Conservation (phyloP, 2,797 vertebrate species). For the Gobionotothen gibberifrons region DNA sequence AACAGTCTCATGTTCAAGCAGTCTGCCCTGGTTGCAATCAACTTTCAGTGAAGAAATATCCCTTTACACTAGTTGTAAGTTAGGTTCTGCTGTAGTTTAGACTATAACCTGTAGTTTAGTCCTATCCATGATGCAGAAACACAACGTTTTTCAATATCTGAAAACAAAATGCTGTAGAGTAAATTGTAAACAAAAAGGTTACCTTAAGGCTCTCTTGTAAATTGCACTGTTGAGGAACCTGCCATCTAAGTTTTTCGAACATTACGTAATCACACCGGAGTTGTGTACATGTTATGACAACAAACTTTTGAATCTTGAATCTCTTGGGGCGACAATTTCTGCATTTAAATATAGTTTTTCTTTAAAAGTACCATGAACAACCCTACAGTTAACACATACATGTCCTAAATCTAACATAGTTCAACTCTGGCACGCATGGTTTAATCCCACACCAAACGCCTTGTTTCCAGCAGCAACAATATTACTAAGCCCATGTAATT, state of each 20-base stretch:
- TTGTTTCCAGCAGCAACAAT: constrained; percentile 75
- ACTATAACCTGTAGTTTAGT: neutral
- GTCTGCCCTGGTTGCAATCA: neutral
- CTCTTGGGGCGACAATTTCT: neutral
- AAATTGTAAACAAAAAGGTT: neutral
- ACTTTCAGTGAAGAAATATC: constrained; percentile 1
- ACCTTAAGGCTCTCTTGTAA: neutral
- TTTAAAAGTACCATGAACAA: constrained; percentile 11
- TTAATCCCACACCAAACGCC: constrained; percentile 30
- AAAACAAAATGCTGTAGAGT: neutral
- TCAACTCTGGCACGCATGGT: constrained; percentile 42
- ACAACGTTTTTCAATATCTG: neutral
- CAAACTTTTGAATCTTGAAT: too few relatives aligned
- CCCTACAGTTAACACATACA: constrained; percentile 29
- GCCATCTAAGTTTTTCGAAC: too few relatives aligned
- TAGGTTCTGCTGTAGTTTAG: neutral
- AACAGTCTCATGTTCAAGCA: neutral
- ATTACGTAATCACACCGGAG: too few relatives aligned
- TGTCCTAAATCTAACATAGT: constrained; percentile 47
- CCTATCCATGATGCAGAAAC: neutral
- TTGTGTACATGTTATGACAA: too few relatives aligned
- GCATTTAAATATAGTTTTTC: neutral
- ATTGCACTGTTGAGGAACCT: too few relatives aligned
- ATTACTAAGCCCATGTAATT: constrained; percentile 49
- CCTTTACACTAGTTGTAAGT: neutral